Conservation (phyloP, 2,797 vertebrate species). For the Lateolabrax maculatus region DNA sequence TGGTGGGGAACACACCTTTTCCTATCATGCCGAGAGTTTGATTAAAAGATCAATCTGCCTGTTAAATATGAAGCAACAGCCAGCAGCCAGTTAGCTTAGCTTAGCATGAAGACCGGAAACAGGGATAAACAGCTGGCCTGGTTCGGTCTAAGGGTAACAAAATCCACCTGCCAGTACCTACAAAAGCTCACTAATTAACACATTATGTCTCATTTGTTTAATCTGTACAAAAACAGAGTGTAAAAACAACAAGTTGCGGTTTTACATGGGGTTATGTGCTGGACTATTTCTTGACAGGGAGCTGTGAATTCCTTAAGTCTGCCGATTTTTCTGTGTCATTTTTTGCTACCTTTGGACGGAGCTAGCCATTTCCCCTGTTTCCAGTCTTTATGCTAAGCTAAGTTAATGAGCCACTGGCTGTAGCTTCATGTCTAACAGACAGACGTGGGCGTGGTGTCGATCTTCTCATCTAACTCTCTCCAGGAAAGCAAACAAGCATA, state of each 20-base stretch:
- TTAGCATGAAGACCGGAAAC: neutral
- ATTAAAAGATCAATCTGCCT: neutral
- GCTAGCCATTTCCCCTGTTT: neutral
- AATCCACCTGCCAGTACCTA: neutral
- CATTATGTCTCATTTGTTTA: neutral
- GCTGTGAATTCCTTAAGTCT: neutral
- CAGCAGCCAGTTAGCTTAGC: neutral
- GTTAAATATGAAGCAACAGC: neutral
- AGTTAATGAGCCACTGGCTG: neutral
- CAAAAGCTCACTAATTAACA: neutral
- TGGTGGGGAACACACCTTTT: neutral
- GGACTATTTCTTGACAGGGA: too few species aligned
- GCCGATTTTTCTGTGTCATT: neutral
- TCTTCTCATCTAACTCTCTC: neutral
- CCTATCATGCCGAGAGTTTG: neutral
- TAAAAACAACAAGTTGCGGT: neutral
- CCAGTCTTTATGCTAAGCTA: neutral
- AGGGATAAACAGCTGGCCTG: neutral
- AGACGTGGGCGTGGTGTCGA: neutral
- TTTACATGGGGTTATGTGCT: neutral
- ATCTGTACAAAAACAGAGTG: neutral
- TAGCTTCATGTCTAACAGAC: too few species aligned
- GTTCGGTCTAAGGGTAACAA: neutral
- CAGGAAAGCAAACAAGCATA: neutral
- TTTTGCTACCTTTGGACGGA: neutral